A percentile compares a stretch with the other conserved stretches of the same genome.
Evolutionary conservation across 2,113 vertebrate genomes (phyloP).

Genomic region (Cathartes aura): DNA sequence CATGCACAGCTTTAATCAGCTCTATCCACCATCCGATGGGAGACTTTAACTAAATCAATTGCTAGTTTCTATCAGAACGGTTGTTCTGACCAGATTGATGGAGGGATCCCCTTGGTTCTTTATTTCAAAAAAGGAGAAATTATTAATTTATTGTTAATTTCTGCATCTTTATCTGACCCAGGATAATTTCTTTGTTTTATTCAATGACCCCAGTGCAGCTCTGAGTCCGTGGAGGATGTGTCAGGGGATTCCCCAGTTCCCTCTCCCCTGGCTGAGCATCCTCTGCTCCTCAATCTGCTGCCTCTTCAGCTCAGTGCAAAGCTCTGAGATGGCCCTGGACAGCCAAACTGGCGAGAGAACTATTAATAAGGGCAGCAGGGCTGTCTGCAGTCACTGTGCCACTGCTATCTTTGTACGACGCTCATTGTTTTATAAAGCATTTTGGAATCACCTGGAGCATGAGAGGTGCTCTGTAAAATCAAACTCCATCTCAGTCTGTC

Average conservation of each 20-base stretch:
- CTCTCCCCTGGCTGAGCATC: background rate
- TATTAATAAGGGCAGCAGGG: background rate
- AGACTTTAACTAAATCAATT: constrained; percentile 8
- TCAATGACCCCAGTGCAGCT: background rate
- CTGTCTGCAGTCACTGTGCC: background rate
- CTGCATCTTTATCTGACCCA: background rate
- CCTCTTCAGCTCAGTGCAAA: background rate
- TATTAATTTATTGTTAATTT: background rate
- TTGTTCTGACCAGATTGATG: background rate
- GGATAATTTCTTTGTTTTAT: background rate
- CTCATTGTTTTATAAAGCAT: background rate
- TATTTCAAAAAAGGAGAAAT: background rate
- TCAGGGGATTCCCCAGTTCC: background rate
- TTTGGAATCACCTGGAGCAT: background rate
- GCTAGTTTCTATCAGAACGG: background rate
- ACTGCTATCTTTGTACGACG: background rate
- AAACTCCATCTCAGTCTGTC: background rate
- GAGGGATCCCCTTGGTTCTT: background rate
- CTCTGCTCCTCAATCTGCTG: background rate
- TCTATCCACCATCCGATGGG: background rate
- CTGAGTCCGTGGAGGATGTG: background rate
- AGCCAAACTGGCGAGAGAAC: background rate
- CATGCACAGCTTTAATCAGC: constrained; percentile 43
- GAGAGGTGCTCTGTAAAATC: background rate
- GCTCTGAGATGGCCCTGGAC: background rate